Conservation (phyloP, 2,888 invertebrate genomes). For the Sicus ferrugineus region DNA sequence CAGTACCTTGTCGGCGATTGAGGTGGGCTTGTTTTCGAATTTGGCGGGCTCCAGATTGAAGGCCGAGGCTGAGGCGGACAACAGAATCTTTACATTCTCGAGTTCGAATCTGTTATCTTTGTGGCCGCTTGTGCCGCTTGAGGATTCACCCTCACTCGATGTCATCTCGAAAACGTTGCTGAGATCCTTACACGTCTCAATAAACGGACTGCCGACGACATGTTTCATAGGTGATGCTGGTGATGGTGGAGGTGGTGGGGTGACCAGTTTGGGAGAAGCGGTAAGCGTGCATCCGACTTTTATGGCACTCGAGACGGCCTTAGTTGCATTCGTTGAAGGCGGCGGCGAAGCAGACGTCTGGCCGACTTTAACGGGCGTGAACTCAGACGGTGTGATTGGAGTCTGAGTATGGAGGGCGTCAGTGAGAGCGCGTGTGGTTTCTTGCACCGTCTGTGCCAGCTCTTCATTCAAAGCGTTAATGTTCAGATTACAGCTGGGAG, state of each 20-base stretch:
- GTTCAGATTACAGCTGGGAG: conserved; percentile 63
- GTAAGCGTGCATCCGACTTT: background rate
- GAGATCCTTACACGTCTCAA: conserved; percentile 55
- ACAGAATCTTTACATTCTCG: conserved; percentile 61
- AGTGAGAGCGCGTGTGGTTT: conserved; percentile 57
- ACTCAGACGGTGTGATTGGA: conserved; percentile 40
- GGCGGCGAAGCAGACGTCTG: background rate
- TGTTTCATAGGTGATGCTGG: conserved; percentile 34
- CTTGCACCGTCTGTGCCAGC: conserved; percentile 60
- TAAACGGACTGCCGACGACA: conserved; percentile 59
- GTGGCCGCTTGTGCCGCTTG: conserved; percentile 50
- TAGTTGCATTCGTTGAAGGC: background rate
- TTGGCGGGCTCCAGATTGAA: conserved; percentile 61
- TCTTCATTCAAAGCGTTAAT: conserved; percentile 61
- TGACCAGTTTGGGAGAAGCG: conserved; percentile 28
- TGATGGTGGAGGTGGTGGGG: conserved; percentile 32
- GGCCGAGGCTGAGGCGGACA: conserved; percentile 55
- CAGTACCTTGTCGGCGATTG: conserved; percentile 71
- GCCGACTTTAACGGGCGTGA: conserved; percentile 27
- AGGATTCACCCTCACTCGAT: conserved; percentile 55
- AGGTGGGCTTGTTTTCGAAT: conserved; percentile 65
- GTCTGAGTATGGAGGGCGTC: conserved; percentile 50
- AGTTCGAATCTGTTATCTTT: conserved; percentile 61
- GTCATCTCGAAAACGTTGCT: conserved; percentile 60
- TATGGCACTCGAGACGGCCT: background rate